phyloP scores from a whole-genome alignment of 2,888 invertebrate species.

The Mycalesis mineus region DNA sequence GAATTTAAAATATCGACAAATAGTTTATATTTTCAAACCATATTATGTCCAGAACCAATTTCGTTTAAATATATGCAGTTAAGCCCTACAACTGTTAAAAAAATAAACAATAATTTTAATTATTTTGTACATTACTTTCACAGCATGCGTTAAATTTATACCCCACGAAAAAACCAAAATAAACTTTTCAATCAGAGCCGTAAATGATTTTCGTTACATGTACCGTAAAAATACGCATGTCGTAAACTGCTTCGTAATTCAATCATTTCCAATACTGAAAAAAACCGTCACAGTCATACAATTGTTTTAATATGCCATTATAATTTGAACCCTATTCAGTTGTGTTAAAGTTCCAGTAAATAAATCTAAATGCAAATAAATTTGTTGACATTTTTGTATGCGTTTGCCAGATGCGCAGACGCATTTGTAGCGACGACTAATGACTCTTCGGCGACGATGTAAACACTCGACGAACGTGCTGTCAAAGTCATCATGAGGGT shows the following conservation, averaged over 20 bases:
- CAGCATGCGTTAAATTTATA: neutral
- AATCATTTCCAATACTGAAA: conserved; percentile 47
- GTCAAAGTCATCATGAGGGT: conserved; percentile 61
- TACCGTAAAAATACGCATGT: conserved; percentile 31
- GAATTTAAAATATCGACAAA: too few relatives aligned
- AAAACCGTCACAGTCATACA: neutral
- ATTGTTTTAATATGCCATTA: neutral
- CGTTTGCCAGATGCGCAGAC: conserved; percentile 62
- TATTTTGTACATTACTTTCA: neutral
- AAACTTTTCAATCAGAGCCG: conserved; percentile 19
- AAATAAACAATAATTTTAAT: too few relatives aligned
- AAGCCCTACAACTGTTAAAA: too few relatives aligned
- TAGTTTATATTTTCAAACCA: too few relatives aligned
- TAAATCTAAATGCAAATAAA: neutral
- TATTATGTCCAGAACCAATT: too few relatives aligned
- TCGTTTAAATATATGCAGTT: too few relatives aligned
- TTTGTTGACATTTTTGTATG: conserved; percentile 39
- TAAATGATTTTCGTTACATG: conserved; percentile 27
- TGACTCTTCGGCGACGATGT: conserved; percentile 70
- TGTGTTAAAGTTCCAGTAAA: neutral
- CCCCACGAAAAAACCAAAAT: conserved; percentile 7
- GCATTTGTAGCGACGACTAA: conserved; percentile 65
- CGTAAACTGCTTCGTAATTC: conserved; percentile 49
- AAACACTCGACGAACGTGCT: conserved; percentile 61
- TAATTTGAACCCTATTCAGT: conserved; percentile 21